phyloP scores from a whole-genome alignment of 2,888 invertebrate genomes.

The Syritta pipiens region DNA sequence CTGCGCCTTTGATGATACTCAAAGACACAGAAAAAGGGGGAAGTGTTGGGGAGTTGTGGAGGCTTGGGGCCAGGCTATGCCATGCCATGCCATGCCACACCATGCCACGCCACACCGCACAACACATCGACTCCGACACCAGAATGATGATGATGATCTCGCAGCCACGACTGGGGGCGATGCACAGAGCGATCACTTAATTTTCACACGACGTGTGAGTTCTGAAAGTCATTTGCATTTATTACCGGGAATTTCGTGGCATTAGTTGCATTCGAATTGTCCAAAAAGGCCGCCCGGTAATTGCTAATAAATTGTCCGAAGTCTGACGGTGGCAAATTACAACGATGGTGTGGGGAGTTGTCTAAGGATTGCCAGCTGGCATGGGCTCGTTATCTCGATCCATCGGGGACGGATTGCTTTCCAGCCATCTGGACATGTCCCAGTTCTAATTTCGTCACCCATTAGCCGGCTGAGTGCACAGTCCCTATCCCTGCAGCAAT shows the following conservation, averaged over 20 bases:
- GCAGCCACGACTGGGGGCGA: not conserved
- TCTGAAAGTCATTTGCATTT: slow-evolving; percentile 57
- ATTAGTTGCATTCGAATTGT: slow-evolving; percentile 49
- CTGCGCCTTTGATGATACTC: slow-evolving; percentile 53
- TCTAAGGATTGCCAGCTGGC: too few species aligned
- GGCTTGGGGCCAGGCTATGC: not conserved
- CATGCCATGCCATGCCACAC: not conserved
- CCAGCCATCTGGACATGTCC: too few species aligned
- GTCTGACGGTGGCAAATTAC: slow-evolving; percentile 11
- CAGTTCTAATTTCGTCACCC: too few species aligned
- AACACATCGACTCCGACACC: slow-evolving; percentile 36
- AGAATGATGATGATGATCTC: slow-evolving; percentile 32
- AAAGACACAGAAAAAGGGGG: slow-evolving; percentile 18
- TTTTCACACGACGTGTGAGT: slow-evolving; percentile 65
- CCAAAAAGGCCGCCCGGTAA: slow-evolving; percentile 41
- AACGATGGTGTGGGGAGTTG: too few species aligned
- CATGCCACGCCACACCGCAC: slow-evolving; percentile 8
- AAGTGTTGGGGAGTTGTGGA: not conserved
- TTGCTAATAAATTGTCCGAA: slow-evolving; percentile 37
- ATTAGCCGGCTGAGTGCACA: too few species aligned
- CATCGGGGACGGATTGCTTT: too few species aligned
- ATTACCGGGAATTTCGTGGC: slow-evolving; percentile 53
- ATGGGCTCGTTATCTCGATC: too few species aligned
- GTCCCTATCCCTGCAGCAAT: too few species aligned
- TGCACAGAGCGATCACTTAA: slow-evolving; percentile 53